Percentiles rank a stretch among this genome's conserved stretches.
These are phyloP conservation scores for Lates japonicus DNA, from an alignment of 2,797 vertebrate species.

Conservation along the genomic window DNA sequence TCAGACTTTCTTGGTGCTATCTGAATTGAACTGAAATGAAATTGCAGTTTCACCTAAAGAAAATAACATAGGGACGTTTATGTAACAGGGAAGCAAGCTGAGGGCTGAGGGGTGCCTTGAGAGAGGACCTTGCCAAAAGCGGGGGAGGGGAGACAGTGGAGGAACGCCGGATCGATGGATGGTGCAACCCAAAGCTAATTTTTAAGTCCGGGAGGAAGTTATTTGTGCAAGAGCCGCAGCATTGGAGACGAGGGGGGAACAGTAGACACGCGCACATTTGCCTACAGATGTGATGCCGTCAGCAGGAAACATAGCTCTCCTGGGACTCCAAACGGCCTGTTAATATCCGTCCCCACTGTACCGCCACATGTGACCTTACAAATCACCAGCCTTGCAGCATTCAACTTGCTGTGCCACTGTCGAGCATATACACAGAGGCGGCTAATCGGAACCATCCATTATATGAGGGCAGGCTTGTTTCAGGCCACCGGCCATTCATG, in stretches of 20 bases:
- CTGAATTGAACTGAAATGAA: constrained; percentile 55
- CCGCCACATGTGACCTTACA: constrained; percentile 66
- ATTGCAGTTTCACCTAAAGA: constrained; percentile 52
- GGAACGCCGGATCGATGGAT: constrained; percentile 57
- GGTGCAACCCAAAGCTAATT: constrained; percentile 65
- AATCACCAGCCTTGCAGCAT: constrained; percentile 67
- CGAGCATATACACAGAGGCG: constrained; percentile 62
- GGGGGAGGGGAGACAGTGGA: constrained; percentile 24
- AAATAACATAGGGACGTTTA: constrained; percentile 49
- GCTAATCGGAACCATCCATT: constrained; percentile 80
- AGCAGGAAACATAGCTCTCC: constrained; percentile 69
- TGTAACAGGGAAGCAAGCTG: constrained; percentile 43
- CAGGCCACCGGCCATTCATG: constrained; percentile 72
- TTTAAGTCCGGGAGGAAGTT: constrained; percentile 63
- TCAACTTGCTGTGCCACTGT: constrained; percentile 47
- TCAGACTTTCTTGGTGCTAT: constrained; percentile 41
- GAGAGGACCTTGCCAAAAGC: constrained; percentile 40
- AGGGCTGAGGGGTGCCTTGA: constrained; percentile 34
- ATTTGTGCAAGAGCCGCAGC: constrained; percentile 57
- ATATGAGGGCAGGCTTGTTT: constrained; percentile 67
- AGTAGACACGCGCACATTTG: constrained; percentile 54
- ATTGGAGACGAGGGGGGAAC: constrained; percentile 32
- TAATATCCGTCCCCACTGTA: constrained; percentile 70
- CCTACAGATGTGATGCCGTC: constrained; percentile 69
- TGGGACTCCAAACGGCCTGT: constrained; percentile 59